Evolutionary conservation across 64 coral and sea anemone genomes (phyloP), one percentile per base, ranked within the genome.

Genomic region (Montipora foliosa): DNA sequence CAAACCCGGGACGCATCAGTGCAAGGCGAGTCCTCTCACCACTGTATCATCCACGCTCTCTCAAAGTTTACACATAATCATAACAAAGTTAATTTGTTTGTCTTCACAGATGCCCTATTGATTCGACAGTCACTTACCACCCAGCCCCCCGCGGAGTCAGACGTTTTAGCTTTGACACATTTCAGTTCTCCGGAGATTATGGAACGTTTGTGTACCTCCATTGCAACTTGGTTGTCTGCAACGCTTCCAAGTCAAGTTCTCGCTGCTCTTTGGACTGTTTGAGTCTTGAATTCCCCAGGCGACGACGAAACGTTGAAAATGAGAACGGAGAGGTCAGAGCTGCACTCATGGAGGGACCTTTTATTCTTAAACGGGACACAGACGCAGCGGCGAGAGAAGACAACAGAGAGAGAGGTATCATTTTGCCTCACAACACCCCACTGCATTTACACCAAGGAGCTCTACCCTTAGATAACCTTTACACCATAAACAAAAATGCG

Each of bases 81-180:
- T 37, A 37, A 37, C 37, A 37, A 37, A 37, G 53, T 17, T 22
- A 21, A n/a, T 71, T 71, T 24, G 0, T 3, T 83, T 59, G 17
- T n/a, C 44, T 19, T 70, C 12, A 2, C 6, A 90, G 93, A 37
- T 94, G 93, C 12, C 55, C 44, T 82, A 70, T 49, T 5, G 95
- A 97, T 73, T 93, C 89, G 47, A 97, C 95, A 57, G 95, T 94
- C 20, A 12, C 15, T 15, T 91, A 83, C 58, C 94, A 94, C 16
- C 8, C 61, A 45, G 22, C 57, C 29, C 89, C 89, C 11, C 64
- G 70, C 13, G 81, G 87, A 44, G 59, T 89, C 61, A 78, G 94
- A 92, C 69, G 93, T 22, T 95, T 91, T 44, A 97, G 96, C 75
- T 97, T 97, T 61, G 91, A 97, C 6, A 93, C 96, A 15, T 97